A percentile compares a stretch with the other conserved stretches of the same genome.
Conservation (phyloP, 2,888 invertebrate species). For the Platycheirus rosarum region DNA sequence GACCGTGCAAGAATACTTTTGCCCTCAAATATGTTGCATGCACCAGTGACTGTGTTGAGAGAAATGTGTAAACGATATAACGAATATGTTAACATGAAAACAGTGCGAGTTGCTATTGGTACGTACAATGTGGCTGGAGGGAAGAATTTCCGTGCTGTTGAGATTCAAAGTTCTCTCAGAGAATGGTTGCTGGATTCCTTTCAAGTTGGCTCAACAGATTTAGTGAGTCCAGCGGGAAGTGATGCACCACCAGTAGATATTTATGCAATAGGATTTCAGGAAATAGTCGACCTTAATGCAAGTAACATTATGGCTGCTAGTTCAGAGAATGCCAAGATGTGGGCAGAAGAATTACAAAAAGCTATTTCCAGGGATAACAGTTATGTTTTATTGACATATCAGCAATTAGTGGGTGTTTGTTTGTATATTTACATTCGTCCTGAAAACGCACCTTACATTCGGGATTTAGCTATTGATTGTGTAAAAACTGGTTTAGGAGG, state of each 20-base stretch:
- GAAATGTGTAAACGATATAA: slow-evolving; percentile 93
- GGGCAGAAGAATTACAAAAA: slow-evolving; percentile 97
- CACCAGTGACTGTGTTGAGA: slow-evolving; percentile 91
- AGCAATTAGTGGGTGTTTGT: slow-evolving; percentile 98
- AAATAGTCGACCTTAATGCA: slow-evolving; percentile 99
- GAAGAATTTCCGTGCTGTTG: slow-evolving; percentile 98
- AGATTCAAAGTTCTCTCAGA: slow-evolving; percentile 93
- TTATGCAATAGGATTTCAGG: slow-evolving; percentile 99
- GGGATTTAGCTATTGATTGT: slow-evolving; percentile 96
- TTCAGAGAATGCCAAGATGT: slow-evolving; percentile 93
- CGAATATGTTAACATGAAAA: slow-evolving; percentile 86
- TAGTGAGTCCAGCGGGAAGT: slow-evolving; percentile 83
- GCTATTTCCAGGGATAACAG: slow-evolving; percentile 92
- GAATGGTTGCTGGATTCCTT: slow-evolving; percentile 95
- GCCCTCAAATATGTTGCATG: slow-evolving; percentile 93
- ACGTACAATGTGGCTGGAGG: slow-evolving; percentile 99
- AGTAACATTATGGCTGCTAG: slow-evolving; percentile 98
- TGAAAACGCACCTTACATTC: slow-evolving; percentile 92
- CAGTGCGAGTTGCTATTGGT: slow-evolving; percentile 92
- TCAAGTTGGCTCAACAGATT: slow-evolving; percentile 83
- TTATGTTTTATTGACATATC: slow-evolving; percentile 95
- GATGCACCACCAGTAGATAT: slow-evolving; percentile 89
- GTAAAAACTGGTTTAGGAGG: slow-evolving; percentile 99
- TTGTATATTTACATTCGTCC: slow-evolving; percentile 96
- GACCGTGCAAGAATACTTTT: slow-evolving; percentile 95